phyloP scores from a whole-genome alignment of 2,113 vertebrate species.

The Leucoraja erinaceus region DNA sequence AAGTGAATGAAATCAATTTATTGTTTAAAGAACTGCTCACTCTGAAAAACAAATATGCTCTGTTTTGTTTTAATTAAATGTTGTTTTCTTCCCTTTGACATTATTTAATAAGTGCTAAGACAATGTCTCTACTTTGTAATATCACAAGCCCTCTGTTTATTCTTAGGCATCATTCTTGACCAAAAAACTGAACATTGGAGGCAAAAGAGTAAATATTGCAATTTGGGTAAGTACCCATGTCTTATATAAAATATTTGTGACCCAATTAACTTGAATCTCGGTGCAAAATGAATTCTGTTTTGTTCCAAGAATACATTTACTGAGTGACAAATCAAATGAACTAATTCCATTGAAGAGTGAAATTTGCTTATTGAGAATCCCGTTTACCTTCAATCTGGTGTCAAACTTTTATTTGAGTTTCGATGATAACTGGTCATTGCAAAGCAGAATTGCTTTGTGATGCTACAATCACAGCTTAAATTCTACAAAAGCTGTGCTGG shows the following conservation, averaged over 20 bases:
- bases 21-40: background rate
- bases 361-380: background rate
- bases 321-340: background rate
- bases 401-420: background rate
- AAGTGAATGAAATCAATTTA: background rate
- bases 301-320: background rate
- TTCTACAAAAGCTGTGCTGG: background rate
- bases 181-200: constrained; percentile 96
- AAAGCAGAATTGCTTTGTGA: background rate
- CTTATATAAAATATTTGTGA: background rate
- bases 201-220: constrained; percentile 92
- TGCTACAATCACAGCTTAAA: background rate
- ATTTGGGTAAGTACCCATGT: constrained; percentile 69
- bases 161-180: constrained; percentile 92
- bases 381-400: background rate
- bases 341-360: background rate
- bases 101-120: background rate
- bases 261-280: background rate
- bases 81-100: background rate
- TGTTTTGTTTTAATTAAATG: background rate
- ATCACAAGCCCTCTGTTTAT: constrained; percentile 43
- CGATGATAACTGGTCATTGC: background rate
- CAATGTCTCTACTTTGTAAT: background rate
- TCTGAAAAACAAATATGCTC: background rate
- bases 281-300: background rate